Percentiles rank a stretch among this genome's conserved stretches.
Conservation (phyloP, 2,888 invertebrate species). For the Ditula angustiorana region DNA sequence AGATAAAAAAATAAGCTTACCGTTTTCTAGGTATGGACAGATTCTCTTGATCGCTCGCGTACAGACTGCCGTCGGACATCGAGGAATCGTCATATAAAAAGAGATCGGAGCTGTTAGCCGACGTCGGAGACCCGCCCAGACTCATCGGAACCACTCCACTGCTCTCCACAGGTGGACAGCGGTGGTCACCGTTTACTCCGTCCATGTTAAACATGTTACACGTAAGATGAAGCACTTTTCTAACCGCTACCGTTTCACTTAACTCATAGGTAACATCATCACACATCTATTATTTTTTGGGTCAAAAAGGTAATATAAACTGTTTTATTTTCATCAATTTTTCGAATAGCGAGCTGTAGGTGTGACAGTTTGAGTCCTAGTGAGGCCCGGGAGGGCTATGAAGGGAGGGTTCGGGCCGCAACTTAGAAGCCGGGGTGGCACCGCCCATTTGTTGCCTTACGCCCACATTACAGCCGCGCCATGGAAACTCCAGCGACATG, state of each 20-base stretch:
- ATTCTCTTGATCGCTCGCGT: constrained; percentile 94
- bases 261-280: constrained; percentile 13
- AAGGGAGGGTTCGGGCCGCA: constrained; percentile 31
- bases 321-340: not conserved
- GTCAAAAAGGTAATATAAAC: not conserved
- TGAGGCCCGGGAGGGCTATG: constrained; percentile 33
- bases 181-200: constrained; percentile 49
- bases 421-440: constrained; percentile 23
- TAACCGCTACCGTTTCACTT: constrained; percentile 17
- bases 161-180: constrained; percentile 53
- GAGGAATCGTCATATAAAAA: constrained; percentile 88
- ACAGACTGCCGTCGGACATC: constrained; percentile 88
- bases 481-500: not conserved
- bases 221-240: not conserved
- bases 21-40: constrained; percentile 87
- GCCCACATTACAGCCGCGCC: constrained; percentile 26
- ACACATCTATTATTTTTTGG: not conserved
- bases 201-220: constrained; percentile 56
- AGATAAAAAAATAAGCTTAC: constrained; percentile 67
- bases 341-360: not conserved
- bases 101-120: constrained; percentile 87
- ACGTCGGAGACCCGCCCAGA: constrained; percentile 72
- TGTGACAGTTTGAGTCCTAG: not conserved
- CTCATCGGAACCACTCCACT: constrained; percentile 50
- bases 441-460: constrained; percentile 37